These are phyloP conservation scores for Rhinogobius similis DNA, from an alignment of 2,113 vertebrate genomes.

Conservation along the genomic window DNA sequence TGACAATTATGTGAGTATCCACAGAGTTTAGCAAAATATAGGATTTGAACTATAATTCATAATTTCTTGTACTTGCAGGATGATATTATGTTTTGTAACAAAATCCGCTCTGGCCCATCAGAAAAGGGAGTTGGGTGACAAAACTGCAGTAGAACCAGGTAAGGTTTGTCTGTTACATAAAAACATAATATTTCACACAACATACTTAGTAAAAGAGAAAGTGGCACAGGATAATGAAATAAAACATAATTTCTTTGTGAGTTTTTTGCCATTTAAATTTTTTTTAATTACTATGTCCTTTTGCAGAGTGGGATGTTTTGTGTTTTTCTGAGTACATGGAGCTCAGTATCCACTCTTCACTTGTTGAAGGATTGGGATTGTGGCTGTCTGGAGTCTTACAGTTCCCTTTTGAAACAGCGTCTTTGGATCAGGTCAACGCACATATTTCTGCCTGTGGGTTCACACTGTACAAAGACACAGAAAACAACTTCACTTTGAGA, in stretches of 20 bases:
- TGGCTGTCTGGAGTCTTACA: constrained; percentile 64
- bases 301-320: constrained; percentile 65
- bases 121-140: constrained; percentile 53
- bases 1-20: constrained; percentile 25
- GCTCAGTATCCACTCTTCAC: constrained; percentile 64
- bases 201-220: not conserved
- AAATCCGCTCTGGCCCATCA: constrained; percentile 35
- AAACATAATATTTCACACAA: not conserved
- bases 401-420: constrained; percentile 47
- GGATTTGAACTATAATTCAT: not conserved
- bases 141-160: constrained; percentile 46
- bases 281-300: too few species aligned
- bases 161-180: not conserved
- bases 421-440: constrained; percentile 64
- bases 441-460: constrained; percentile 71
- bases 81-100: constrained; percentile 23
- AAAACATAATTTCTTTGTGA: not conserved
- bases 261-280: not conserved
- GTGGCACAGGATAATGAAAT: not conserved
- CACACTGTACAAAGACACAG: constrained; percentile 62
- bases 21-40: not conserved
- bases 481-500: constrained; percentile 69
- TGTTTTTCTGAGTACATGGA: constrained; percentile 79
- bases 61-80: constrained; percentile 23
- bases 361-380: constrained; percentile 57